Conservation (phyloP, 2,113 vertebrate genomes). For the Balaeniceps rex region DNA sequence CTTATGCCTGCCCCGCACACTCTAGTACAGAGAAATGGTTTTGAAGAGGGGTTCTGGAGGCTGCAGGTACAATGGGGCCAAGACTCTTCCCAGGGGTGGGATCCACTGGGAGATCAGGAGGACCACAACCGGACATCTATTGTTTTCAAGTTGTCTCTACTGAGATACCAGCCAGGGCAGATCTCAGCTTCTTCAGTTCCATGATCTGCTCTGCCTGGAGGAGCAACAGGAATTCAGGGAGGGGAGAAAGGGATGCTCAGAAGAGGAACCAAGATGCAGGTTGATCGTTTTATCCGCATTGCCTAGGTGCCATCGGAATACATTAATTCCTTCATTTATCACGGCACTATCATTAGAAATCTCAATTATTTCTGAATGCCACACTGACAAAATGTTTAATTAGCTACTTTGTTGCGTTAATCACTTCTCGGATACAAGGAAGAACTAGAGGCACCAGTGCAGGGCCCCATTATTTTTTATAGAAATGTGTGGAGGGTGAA, state of each 20-base stretch:
- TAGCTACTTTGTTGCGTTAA: constrained; percentile 31
- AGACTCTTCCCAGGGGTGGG: rapidly evolving
- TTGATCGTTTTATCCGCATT: neutral
- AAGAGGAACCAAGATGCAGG: neutral
- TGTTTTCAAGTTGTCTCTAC: neutral
- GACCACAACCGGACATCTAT: neutral
- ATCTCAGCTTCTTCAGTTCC: neutral
- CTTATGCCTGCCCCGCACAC: neutral
- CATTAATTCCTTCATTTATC: constrained; percentile 64
- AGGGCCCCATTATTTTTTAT: constrained; percentile 3
- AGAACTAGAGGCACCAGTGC: neutral
- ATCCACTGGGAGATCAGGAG: neutral
- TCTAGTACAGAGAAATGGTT: neutral
- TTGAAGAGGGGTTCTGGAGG: neutral
- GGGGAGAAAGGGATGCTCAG: neutral
- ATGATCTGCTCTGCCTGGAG: neutral
- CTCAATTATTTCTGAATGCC: constrained; percentile 61
- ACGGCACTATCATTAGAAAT: constrained; percentile 53
- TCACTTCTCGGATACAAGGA: constrained; percentile 21
- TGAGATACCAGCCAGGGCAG: neutral
- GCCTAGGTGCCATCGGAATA: constrained; percentile 29
- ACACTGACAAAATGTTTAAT: constrained; percentile 62
- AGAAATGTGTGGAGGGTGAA: neutral
- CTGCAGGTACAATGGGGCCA: neutral
- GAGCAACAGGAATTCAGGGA: neutral